Base-by-base conservation (phyloP, 1,140 invertebrate species). In the Danaus plexippus region DNA sequence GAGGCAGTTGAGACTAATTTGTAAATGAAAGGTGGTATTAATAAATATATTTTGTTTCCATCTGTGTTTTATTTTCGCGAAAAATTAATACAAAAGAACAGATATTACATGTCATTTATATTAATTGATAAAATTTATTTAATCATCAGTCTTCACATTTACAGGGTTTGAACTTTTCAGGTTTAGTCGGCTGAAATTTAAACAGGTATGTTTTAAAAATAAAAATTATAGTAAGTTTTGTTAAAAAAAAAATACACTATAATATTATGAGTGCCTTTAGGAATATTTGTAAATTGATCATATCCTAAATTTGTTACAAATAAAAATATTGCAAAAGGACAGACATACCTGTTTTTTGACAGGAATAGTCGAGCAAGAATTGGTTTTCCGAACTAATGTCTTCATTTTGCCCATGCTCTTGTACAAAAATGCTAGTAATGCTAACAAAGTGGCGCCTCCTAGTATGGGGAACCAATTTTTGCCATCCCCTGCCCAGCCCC, bases 31-130 rank as follows among this genome's bases (percentile, higher is more conserved):
- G 75, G 77, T 81, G 75, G 78, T 81, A 65, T 61, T 65, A 81
- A 80, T 81, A 84, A 84, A 84, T 81, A 84, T 84, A 84, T 81
- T 84, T 84, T 84, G 78, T 84, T 84, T 84, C 80, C 73, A 69
- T 61, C 48, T 58, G 57, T 58, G 67, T 67, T 71, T 73, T 67
- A 60, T 67, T 58, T 55, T 55, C 6, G 7, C 5, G 22, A 32
- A 32, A 32, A 32, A 32, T 2, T 2, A 32, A 32, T 3, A 32
- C 22, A 7, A 32, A 32, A 32, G 22, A 32, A 32, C 22, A 32
- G 22, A 32, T 32, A 32, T 32, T 32, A 32, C 22, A 32, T 32
- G 22, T 32, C 7, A n/a, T 49, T 13, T 42, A 42, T 47, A 12
- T 10, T 1, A 22, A 41, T 11, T 47, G 12, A n/a, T 47, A n/a